A percentile compares a stretch with the other conserved stretches of the same genome.
phyloP scores from a whole-genome alignment of 2,888 invertebrate species.

The Prosopocoilus inquinatus region DNA sequence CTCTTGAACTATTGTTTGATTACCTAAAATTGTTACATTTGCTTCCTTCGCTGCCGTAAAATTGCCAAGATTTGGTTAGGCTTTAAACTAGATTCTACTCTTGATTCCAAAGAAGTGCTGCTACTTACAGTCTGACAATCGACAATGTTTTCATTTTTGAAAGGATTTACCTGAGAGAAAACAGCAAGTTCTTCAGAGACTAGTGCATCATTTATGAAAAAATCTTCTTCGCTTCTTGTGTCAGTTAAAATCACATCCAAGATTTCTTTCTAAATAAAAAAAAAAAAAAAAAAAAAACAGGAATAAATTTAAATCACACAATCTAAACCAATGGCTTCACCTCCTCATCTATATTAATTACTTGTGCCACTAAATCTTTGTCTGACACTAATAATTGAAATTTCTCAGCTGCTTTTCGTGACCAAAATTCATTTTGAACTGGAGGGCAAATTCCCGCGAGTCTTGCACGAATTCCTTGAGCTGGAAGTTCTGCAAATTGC shows the following conservation, averaged over 20 bases:
- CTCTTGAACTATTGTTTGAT: too few species aligned
- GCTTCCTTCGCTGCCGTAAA: too few species aligned
- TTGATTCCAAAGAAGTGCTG: too few species aligned
- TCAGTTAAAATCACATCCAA: conserved; percentile 53
- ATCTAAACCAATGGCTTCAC: conserved; percentile 18
- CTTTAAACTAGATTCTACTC: too few species aligned
- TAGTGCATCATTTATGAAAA: conserved; percentile 53
- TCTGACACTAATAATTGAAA: conserved; percentile 49
- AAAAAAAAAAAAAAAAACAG: too few species aligned
- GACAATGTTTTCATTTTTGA: too few species aligned
- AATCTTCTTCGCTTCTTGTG: conserved; percentile 50
- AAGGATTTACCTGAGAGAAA: conserved; percentile 36
- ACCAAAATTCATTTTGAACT: conserved; percentile 51
- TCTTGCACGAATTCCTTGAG: conserved; percentile 56
- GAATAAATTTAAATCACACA: background rate
- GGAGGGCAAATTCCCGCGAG: conserved; percentile 53
- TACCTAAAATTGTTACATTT: too few species aligned
- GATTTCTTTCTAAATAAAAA: conserved; percentile 20
- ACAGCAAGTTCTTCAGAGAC: conserved; percentile 52
- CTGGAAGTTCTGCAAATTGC: conserved; percentile 50
- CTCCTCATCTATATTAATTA: conserved; percentile 36
- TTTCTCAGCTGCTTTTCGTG: conserved; percentile 46
- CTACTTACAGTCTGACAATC: too few species aligned
- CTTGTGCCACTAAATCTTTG: conserved; percentile 48
- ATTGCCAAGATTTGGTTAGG: too few species aligned